Base-by-base conservation (phyloP, 92 coral and sea anemone species). In the Scolanthus callimorphus region DNA sequence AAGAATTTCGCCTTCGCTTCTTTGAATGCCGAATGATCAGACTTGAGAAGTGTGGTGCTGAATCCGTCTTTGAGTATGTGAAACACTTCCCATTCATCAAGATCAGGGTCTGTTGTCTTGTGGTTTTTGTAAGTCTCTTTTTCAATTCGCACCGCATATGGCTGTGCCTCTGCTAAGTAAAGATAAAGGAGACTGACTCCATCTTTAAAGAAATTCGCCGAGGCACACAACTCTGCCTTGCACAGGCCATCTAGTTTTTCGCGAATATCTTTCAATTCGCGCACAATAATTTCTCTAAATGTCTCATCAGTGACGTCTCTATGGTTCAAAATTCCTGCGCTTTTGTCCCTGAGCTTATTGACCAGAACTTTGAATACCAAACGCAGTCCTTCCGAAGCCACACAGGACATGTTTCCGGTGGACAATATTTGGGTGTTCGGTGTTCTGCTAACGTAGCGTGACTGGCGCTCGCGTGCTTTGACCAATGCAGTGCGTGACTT, bases 231-330 rank as follows among this genome's bases (percentile, higher is more conserved):
- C 26, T 81, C 87, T 2, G 27, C 20, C 51, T 77, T 81, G 55
- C 84, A 76, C 59, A 81, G 62, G 39, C 84, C 87, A 3, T 81
- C 85, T 13, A 81, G 62, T 30, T 81, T 81, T 24, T 76, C 84
- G 3, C 69, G 61, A 37, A 81, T 67, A 2, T 79, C 84, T 1
- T 62, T 46, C 22, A 81, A 62, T 61, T 81, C 87, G 1, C 87
- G 77, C 20, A 81, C 73, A 50, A 81, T 81, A 29, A 81, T 76
- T 17, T 81, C 84, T 22, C 84, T 57, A 31, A 81, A 81, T 22
- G 67, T 57, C 51, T 76, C 71, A 29, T 76, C 84, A 12, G 71
- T 67, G 0, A 81, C 87, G 50, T 81, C 87, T 26, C 87, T 73
- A 31, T 81, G 84, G 21, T 71, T 61, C 20, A 81, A 59, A 19